phyloP scores from a whole-genome alignment of 2,113 vertebrate species.

The Hypomesus transpacificus region DNA sequence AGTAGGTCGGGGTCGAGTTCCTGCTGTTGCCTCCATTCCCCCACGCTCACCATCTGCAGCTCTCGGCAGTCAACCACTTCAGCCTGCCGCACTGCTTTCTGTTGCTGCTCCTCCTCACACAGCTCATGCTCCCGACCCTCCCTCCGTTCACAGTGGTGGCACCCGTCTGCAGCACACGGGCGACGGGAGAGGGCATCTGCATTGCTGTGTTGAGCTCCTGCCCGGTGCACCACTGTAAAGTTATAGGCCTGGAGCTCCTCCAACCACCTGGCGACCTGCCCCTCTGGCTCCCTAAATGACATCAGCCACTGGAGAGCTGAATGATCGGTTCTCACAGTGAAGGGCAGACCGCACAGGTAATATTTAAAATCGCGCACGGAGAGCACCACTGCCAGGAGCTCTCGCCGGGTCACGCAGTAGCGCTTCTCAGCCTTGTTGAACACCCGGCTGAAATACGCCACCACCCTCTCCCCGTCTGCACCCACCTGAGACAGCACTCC shows the following conservation, averaged over 20 bases:
- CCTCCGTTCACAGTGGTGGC: background rate
- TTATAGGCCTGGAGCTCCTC: too few relatives aligned
- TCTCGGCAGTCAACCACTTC: too few relatives aligned
- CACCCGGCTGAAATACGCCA: constrained; percentile 16
- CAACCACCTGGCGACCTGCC: too few relatives aligned
- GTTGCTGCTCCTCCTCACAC: too few relatives aligned
- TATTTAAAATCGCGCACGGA: background rate
- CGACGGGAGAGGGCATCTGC: background rate
- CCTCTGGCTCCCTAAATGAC: background rate
- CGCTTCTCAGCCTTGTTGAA: constrained; percentile 4
- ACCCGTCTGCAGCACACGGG: constrained; percentile 11
- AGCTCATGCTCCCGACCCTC: background rate
- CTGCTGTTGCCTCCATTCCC: too few relatives aligned
- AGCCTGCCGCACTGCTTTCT: too few relatives aligned
- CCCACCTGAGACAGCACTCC: background rate
- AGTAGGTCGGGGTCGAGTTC: too few relatives aligned
- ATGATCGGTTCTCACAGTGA: background rate
- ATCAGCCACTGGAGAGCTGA: background rate
- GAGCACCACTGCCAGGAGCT: constrained; percentile 3
- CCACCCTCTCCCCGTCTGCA: constrained; percentile 7
- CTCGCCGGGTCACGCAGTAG: background rate
- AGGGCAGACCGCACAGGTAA: background rate
- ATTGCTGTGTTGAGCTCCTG: background rate
- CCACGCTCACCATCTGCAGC: too few relatives aligned
- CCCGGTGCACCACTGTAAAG: too few relatives aligned